Evolutionary conservation across 2,797 vertebrate genomes (phyloP).

Genomic region (Anguilla pacifica): DNA sequence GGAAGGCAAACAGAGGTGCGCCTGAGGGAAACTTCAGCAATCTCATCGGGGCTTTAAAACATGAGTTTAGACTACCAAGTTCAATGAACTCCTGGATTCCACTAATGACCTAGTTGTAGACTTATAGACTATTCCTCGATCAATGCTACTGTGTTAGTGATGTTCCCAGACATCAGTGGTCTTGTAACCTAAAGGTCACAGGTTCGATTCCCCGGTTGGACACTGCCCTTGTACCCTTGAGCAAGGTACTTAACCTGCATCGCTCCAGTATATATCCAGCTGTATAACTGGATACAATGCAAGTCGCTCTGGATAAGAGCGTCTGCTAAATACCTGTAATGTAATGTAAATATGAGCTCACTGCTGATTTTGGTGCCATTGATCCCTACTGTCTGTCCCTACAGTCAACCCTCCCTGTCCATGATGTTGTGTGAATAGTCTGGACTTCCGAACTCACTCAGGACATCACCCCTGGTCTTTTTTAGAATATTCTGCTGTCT

Average conservation of each 20-base stretch:
- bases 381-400: background rate
- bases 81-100: background rate
- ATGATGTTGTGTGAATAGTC: background rate
- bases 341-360: background rate
- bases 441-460: background rate
- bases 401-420: background rate
- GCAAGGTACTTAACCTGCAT: too few relatives aligned
- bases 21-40: background rate
- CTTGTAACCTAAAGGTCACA: too few relatives aligned
- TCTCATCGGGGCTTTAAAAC: background rate
- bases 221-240: too few relatives aligned
- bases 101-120: background rate
- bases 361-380: background rate
- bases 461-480: too few relatives aligned
- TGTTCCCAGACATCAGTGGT: background rate
- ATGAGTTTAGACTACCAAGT: background rate
- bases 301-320: too few relatives aligned
- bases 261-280: too few relatives aligned
- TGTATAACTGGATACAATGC: too few relatives aligned
- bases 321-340: too few relatives aligned
- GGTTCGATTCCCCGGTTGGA: too few relatives aligned
- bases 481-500: too few relatives aligned
- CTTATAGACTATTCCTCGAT: background rate
- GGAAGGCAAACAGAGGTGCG: background rate
- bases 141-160: background rate